Base-by-base conservation (phyloP, 2,797 vertebrate genomes). In the Macropodus opercularis region DNA sequence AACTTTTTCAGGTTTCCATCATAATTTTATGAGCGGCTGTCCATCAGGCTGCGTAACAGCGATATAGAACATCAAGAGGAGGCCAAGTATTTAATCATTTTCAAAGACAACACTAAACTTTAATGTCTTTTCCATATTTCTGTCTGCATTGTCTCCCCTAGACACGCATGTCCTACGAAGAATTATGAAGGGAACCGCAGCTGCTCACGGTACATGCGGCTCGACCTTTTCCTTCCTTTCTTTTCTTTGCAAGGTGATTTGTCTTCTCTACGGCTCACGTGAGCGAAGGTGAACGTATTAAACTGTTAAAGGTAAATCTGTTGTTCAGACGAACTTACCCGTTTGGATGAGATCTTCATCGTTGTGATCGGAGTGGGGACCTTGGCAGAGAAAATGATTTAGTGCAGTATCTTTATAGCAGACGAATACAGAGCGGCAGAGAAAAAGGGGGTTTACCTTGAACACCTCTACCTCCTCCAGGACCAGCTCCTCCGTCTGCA, bases 271-370 rank as follows among this genome's bases (percentile, higher is more conserved):
- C n/a, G n/a, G n/a, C n/a, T 39, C 17, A 35, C 36, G 36, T 50
- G n/a, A 65, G 38, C 19, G 63, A 75, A 52, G 50, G 27, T 68
- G 50, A 44, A 26, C 13, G 10, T 12, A 32, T 32, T 32, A 32
- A 36, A 6, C 7, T 36, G 34, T 17, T 38, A 38, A 18, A 18
- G n/a, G 26, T 39, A 41, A 63, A 64, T 44, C 41, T 27, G 27
- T 63, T 18, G 56, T 4, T 22, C 27, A 54, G 47, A 51, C 35
- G 41, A 34, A 82, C 95, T 95, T 88, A 99, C 98, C 92, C 98
- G 92, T 92, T 99, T 99, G 32, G 98, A 98, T 35, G 97, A 99
- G 81, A 99, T 97, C 90, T 96, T 98, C 98, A 99, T 99, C 0
- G 95, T 97, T 71, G 94, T 97, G 70, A 99, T 92, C 5, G 96